phyloP scores from a whole-genome alignment of 2,888 invertebrate genomes.

The Cristatella mucedo region DNA sequence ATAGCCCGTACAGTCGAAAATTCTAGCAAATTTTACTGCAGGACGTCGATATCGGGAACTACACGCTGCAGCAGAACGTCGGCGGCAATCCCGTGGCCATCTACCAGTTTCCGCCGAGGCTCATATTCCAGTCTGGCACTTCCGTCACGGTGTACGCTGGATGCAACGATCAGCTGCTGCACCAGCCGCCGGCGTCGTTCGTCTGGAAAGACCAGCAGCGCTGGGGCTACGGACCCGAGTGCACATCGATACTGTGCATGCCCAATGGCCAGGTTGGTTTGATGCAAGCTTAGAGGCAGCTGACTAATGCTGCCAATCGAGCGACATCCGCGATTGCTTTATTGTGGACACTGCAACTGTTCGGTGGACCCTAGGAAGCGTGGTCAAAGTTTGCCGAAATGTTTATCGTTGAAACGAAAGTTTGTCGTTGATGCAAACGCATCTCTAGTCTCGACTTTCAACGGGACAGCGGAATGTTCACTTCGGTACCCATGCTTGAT shows the following conservation, averaged over 20 bases:
- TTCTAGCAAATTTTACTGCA: conserved; percentile 16
- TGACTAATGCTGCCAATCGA: too few species aligned
- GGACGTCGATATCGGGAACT: conserved; percentile 35
- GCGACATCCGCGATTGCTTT: too few species aligned
- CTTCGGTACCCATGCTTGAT: too few species aligned
- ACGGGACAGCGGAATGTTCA: too few species aligned
- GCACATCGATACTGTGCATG: conserved; percentile 35
- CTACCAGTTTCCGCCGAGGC: conserved; percentile 31
- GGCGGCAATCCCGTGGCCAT: conserved; percentile 36
- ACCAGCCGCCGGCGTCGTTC: conserved; percentile 34
- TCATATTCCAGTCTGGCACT: conserved; percentile 22
- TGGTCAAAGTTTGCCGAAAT: too few species aligned
- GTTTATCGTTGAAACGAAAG: too few species aligned
- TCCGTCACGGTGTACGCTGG: conserved; percentile 35
- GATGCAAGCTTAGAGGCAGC: too few species aligned
- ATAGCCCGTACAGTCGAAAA: too few species aligned
- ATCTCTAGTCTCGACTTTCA: too few species aligned
- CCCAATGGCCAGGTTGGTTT: conserved; percentile 32
- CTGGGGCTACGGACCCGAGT: conserved; percentile 37
- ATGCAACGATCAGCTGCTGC: conserved; percentile 22
- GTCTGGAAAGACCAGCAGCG: conserved; percentile 33
- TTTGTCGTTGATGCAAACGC: too few species aligned
- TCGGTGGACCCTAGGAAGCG: too few species aligned
- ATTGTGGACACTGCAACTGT: too few species aligned
- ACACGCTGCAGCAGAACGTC: conserved; percentile 35